A percentile compares a stretch with the other conserved stretches of the same genome.
These are phyloP conservation scores for Dicentrarchus labrax DNA, from an alignment of 2,113 vertebrate species.

Conservation along the genomic window DNA sequence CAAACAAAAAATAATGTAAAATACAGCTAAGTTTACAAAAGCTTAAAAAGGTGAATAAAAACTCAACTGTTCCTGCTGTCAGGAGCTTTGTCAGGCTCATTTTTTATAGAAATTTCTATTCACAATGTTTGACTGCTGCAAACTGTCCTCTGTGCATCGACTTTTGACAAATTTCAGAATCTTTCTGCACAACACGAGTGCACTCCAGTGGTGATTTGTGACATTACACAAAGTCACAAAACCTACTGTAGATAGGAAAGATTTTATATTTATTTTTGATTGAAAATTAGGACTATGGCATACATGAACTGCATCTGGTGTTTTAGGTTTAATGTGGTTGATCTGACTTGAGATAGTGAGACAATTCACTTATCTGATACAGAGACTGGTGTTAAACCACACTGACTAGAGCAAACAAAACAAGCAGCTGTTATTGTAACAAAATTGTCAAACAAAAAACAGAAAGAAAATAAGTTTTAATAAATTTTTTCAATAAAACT, in stretches of 20 bases:
- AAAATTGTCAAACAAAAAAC: background rate
- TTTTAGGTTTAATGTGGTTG: background rate
- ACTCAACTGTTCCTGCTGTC: background rate
- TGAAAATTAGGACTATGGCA: background rate
- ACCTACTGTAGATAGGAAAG: background rate
- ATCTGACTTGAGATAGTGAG: background rate
- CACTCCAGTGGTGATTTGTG: slow-evolving; percentile 60
- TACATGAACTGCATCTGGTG: background rate
- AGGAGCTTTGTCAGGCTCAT: background rate
- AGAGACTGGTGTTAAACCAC: background rate
- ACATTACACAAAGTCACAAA: slow-evolving; percentile 23
- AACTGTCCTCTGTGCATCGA: background rate
- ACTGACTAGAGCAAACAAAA: background rate
- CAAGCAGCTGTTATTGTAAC: background rate
- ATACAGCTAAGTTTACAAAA: background rate
- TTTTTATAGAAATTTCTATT: background rate
- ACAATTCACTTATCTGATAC: background rate
- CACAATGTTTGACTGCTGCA: background rate
- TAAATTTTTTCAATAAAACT: no score
- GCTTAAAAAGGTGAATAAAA: background rate
- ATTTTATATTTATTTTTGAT: background rate
- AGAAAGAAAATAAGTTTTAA: background rate
- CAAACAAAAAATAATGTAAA: background rate
- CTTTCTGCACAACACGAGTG: slow-evolving; percentile 42
- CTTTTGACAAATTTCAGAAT: background rate